Percentiles rank a stretch among this genome's conserved stretches.
phyloP scores from a whole-genome alignment of 2,797 vertebrate genomes.

The Galaxias olidus region DNA sequence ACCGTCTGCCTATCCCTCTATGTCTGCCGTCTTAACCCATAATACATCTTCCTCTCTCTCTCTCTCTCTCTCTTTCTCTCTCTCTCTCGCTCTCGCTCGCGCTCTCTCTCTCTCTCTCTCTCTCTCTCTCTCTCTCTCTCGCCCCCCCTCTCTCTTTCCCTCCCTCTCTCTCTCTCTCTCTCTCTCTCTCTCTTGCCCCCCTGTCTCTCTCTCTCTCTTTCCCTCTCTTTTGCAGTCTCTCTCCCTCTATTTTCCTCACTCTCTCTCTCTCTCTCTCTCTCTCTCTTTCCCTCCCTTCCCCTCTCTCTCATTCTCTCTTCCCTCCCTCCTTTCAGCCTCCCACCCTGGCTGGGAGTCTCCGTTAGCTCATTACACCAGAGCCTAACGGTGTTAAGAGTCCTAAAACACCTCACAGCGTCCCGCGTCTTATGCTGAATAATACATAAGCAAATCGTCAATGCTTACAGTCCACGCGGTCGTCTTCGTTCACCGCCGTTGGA shows the following conservation, averaged over 20 bases:
- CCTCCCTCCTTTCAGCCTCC: too few relatives aligned
- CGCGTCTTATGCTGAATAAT: conserved; percentile 55
- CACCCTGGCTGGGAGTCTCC: too few relatives aligned
- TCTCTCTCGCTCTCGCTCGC: too few relatives aligned
- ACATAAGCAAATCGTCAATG: conserved; percentile 43
- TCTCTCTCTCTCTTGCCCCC: conserved; percentile 18
- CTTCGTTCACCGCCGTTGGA: conserved; percentile 44
- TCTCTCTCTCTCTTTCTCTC: too few relatives aligned
- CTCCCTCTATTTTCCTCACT: neutral
- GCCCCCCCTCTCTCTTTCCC: neutral
- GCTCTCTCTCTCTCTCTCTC: too few relatives aligned
- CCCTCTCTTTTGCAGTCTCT: neutral
- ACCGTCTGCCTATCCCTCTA: too few relatives aligned
- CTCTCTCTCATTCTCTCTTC: neutral
- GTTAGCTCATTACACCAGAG: neutral
- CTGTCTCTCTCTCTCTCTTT: conserved; percentile 50
- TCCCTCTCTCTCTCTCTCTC: neutral
- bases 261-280: neutral
- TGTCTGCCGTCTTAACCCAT: too few relatives aligned
- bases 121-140: neutral
- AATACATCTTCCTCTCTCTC: too few relatives aligned
- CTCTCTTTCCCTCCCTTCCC: neutral
- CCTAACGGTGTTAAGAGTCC: conserved; percentile 27
- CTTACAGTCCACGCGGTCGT: conserved; percentile 59
- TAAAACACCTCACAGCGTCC: conserved; percentile 34